These are phyloP conservation scores for Himalopsyche anomala DNA, from an alignment of 2,888 invertebrate genomes.

Conservation along the genomic window DNA sequence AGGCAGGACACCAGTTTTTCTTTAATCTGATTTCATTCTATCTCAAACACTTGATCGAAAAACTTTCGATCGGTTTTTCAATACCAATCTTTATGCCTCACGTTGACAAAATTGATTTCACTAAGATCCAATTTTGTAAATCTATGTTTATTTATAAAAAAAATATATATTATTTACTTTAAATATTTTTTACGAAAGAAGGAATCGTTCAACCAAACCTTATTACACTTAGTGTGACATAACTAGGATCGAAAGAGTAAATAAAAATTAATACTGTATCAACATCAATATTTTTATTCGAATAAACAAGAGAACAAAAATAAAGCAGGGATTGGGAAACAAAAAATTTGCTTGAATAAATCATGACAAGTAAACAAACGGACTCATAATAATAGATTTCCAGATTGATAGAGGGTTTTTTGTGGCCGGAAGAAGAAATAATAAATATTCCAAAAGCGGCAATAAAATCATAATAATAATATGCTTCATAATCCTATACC, in stretches of 20 bases:
- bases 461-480: background rate
- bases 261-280: conserved; percentile 6
- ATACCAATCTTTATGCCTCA: no score
- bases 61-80: no score
- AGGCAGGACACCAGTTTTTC: no score
- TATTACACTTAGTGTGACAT: no score
- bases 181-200: no score
- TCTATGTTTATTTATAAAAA: no score
- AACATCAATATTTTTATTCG: background rate
- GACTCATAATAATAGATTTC: background rate
- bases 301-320: background rate
- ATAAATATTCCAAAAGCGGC: background rate
- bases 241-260: background rate
- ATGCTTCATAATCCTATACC: background rate
- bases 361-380: conserved; percentile 16
- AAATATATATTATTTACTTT: no score
- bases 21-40: no score
- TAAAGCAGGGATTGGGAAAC: background rate
- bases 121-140: no score
- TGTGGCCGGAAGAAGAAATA: conserved; percentile 7
- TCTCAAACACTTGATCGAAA: no score
- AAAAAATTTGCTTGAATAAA: background rate
- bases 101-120: no score
- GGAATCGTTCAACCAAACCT: no score
- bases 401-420: conserved; percentile 20